phyloP scores from a whole-genome alignment of 2,888 invertebrate species.

The Stenodera caucasica region DNA sequence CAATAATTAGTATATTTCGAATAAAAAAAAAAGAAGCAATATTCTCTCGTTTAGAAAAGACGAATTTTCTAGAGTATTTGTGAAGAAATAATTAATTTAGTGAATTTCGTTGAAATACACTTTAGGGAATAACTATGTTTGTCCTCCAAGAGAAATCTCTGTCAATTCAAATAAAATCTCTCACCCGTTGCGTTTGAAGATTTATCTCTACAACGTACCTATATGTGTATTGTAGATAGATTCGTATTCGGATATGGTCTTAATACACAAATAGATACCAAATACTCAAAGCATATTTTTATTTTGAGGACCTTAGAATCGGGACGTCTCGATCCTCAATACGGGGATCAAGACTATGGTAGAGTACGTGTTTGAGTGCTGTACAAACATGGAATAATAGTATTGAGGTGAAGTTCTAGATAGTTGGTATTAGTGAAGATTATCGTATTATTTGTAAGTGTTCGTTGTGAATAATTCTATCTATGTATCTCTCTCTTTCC shows the following conservation, averaged over 20 bases:
- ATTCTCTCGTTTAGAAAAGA: too few species aligned
- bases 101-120: not conserved
- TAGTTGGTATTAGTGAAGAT: not conserved
- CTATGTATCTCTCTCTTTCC: constrained; percentile 9
- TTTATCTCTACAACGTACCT: not conserved
- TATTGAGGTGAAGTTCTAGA: not conserved
- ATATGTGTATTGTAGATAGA: not conserved
- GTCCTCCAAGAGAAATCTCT: not conserved
- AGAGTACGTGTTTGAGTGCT: not conserved
- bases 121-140: not conserved
- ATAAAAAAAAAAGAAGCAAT: too few species aligned
- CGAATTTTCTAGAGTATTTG: too few species aligned
- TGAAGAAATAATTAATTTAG: not conserved
- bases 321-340: too few species aligned
- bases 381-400: not conserved
- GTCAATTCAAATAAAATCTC: constrained; percentile 4
- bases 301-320: too few species aligned
- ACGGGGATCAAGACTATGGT: too few species aligned
- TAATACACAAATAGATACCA: too few species aligned
- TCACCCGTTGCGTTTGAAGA: not conserved
- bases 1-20: too few species aligned
- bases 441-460: not conserved
- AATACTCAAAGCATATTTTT: too few species aligned
- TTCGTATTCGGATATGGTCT: too few species aligned
- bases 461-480: constrained; percentile 23